These are phyloP conservation scores for Falco columbarius DNA, from an alignment of 2,797 vertebrate species.

Conservation along the genomic window DNA sequence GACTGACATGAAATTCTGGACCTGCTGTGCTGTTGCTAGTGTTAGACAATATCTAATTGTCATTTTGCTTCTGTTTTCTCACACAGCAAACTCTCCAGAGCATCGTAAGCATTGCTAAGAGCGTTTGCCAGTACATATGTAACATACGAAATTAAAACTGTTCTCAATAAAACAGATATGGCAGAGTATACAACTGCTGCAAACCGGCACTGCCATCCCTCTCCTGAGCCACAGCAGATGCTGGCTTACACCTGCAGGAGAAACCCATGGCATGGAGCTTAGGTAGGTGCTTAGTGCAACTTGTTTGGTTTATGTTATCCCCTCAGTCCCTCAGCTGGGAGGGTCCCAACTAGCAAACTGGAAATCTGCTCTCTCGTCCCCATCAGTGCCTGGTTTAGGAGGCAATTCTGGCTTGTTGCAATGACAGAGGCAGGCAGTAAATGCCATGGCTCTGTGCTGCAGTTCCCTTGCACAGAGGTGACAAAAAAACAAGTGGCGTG, in stretches of 20 bases:
- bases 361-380: neutral
- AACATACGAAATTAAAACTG: conserved; percentile 6
- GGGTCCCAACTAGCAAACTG: neutral
- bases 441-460: neutral
- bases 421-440: neutral
- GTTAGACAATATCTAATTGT: conserved; percentile 56
- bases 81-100: conserved; percentile 7
- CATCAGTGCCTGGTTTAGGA: neutral
- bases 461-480: neutral
- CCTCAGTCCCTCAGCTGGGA: neutral
- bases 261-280: neutral
- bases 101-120: neutral
- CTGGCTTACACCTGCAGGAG: neutral
- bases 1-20: conserved; percentile 54
- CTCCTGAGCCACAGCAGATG: neutral
- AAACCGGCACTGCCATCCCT: neutral
- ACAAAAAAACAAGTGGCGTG: neutral
- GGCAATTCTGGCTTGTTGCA: neutral
- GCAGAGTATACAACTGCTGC: neutral
- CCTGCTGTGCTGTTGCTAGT: conserved; percentile 31
- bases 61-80: conserved; percentile 47
- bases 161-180: neutral
- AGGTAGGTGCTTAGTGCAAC: neutral
- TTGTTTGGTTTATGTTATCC: neutral
- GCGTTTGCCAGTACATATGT: neutral